Evolutionary conservation across 2,113 vertebrate species (phyloP).

Genomic region (Heterotis niloticus): DNA sequence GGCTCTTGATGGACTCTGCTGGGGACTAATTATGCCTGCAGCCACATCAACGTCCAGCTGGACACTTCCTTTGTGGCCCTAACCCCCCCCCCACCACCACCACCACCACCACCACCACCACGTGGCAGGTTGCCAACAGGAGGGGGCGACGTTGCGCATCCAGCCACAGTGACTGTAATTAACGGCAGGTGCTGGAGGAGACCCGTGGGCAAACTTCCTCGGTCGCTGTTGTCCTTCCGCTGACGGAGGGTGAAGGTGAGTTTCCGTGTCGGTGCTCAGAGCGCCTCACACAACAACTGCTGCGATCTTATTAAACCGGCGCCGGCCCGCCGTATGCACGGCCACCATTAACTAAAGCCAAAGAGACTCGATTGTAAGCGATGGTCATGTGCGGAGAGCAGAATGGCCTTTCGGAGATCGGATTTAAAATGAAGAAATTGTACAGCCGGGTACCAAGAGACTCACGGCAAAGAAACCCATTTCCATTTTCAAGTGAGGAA

Average conservation of each 20-base stretch:
- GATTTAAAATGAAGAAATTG: conserved; percentile 3
- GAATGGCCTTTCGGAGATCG: neutral
- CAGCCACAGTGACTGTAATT: conserved; percentile 4
- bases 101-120: conserved; percentile 8
- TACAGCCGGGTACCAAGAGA: neutral
- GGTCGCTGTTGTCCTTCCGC: neutral
- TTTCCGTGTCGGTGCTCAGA: neutral
- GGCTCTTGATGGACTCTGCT: neutral
- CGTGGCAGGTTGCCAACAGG: conserved; percentile 7
- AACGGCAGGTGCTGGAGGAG: conserved; percentile 22
- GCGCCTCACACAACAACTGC: neutral
- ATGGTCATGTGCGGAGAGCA: neutral
- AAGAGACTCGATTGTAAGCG: neutral
- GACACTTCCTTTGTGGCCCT: too few relatives aligned
- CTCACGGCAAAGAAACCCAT: conserved; percentile 41
- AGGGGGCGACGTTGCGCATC: conserved; percentile 19
- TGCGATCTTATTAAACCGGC: neutral
- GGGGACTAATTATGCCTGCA: neutral
- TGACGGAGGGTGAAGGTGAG: neutral
- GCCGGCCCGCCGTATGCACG: neutral
- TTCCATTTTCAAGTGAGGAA: conserved; percentile 19
- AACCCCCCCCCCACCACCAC: too few relatives aligned
- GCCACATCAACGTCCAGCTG: neutral
- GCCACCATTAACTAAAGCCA: neutral
- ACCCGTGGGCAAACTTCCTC: neutral